Base-by-base conservation (phyloP, 2,888 invertebrate species). In the Drosophila suboccidentalis region DNA sequence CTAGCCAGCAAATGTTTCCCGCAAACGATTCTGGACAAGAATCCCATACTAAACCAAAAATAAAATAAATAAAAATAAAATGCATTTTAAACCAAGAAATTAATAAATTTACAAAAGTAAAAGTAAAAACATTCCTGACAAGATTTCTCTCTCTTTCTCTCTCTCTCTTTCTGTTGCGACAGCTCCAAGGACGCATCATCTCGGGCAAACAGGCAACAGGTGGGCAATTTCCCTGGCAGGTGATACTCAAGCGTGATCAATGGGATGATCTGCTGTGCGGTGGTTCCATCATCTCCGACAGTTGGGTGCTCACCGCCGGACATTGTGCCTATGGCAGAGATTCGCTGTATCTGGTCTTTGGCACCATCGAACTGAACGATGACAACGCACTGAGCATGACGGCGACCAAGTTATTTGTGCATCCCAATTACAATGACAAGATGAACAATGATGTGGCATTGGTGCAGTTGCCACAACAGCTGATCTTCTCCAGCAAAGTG, bases 151-250 rank as follows among this genome's bases (percentile, higher is more conserved):
- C 1, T 17, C 2, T 32, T 4, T 17, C 3, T 26, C 2, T 19
- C 19, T 10, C 2, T 5, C 3, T 10, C 1, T 5, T 1, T 53
- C 5, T 0, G 0, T 26, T 26, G 4, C 5, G 26, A 26, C 5
- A 47, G 46, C 58, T 90, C 80, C 62, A 87, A 57, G 78, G 76
- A 17, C 90, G 92, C 29, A 91, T 92, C 11, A 83, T 92, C 3
- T 78, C 84, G 1, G 92, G 92, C 4, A 61, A 55, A 3, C 59
- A 75, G 4, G 92, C 92, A 0, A 15, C 53, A 0, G 1, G 6
- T 0, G 92, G 90, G 1, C 91, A 91, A 64, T 90, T 92, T 43
- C 92, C 92, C 4, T 92, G 92, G 91, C 92, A 92, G 66, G 92
- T 91, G 9, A 83, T 92, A 57, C 58, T 92, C 0, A 92, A 91